These are phyloP conservation scores for Herpailurus yagouaroundi DNA, from an alignment of 2,113 vertebrate species.

Conservation along the genomic window DNA sequence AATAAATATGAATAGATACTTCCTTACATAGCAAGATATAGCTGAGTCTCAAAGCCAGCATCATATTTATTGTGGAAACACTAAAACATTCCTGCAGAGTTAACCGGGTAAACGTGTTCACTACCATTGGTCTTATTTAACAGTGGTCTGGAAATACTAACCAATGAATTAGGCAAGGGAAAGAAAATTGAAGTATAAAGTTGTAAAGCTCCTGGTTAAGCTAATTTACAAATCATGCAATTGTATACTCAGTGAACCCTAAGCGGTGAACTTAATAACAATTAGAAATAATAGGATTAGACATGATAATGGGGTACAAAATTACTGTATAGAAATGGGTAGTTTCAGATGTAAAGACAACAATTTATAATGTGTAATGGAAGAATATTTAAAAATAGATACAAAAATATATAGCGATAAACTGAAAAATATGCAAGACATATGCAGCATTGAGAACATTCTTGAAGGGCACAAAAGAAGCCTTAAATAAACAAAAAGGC, in stretches of 20 bases:
- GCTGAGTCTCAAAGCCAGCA: not conserved
- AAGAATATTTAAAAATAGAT: not conserved
- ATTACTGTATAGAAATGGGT: not conserved
- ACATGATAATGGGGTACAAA: not conserved
- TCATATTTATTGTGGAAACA: not conserved
- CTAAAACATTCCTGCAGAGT: not conserved
- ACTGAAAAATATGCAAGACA: not conserved
- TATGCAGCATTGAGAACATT: not conserved
- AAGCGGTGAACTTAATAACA: not conserved
- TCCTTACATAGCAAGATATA: not conserved
- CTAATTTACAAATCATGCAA: not conserved
- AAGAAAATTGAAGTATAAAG: not conserved
- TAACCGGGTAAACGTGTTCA: not conserved
- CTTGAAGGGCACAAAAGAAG: not conserved
- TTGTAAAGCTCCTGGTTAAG: not conserved
- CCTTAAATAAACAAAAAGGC: not conserved
- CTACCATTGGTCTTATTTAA: not conserved
- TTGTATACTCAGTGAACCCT: not conserved
- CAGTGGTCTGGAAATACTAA: not conserved
- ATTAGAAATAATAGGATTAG: not conserved
- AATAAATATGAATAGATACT: not conserved
- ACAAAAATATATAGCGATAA: not conserved
- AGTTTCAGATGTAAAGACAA: not conserved
- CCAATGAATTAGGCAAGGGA: not conserved
- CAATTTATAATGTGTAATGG: not conserved